Evolutionary conservation across 2,888 invertebrate species (phyloP).

Genomic region (Drosophila neonasuta): DNA sequence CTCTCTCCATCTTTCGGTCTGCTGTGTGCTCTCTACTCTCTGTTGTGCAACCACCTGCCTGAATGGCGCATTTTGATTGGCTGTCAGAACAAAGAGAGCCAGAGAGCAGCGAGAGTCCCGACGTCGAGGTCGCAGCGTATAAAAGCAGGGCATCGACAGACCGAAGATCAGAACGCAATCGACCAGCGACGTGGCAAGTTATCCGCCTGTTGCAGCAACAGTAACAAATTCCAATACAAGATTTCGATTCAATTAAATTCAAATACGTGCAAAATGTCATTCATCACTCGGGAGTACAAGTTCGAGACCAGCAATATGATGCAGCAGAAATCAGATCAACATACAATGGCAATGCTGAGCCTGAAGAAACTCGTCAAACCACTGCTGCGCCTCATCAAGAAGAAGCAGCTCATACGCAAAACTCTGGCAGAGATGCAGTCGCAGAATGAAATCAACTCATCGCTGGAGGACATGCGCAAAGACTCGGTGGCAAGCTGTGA

Average conservation of each 20-base stretch:
- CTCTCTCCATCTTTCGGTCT: background rate
- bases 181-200: conserved; percentile 55
- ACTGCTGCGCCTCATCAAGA: conserved; percentile 78
- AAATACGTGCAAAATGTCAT: conserved; percentile 69
- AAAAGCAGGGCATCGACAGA: conserved; percentile 51
- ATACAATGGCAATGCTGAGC: conserved; percentile 77
- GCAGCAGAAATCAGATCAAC: conserved; percentile 79
- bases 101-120: conserved; percentile 22
- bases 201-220: conserved; percentile 24
- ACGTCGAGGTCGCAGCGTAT: conserved; percentile 52
- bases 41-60: conserved; percentile 68
- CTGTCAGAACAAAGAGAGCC: conserved; percentile 25
- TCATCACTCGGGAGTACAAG: conserved; percentile 80
- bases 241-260: conserved; percentile 4
- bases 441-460: conserved; percentile 79
- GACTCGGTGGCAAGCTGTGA: conserved; percentile 79
- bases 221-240: conserved; percentile 17
- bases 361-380: conserved; percentile 80
- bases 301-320: conserved; percentile 72
- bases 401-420: conserved; percentile 79
- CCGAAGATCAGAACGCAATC: conserved; percentile 63
- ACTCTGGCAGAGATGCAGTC: conserved; percentile 79
- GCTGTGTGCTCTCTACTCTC: conserved; percentile 15
- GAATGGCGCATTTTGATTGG: conserved; percentile 58
- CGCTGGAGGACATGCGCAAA: conserved; percentile 81